Evolutionary conservation across 2,113 vertebrate species (phyloP), one percentile per base, ranked within the genome.

Genomic region (Romanogobio albipinnatus): DNA sequence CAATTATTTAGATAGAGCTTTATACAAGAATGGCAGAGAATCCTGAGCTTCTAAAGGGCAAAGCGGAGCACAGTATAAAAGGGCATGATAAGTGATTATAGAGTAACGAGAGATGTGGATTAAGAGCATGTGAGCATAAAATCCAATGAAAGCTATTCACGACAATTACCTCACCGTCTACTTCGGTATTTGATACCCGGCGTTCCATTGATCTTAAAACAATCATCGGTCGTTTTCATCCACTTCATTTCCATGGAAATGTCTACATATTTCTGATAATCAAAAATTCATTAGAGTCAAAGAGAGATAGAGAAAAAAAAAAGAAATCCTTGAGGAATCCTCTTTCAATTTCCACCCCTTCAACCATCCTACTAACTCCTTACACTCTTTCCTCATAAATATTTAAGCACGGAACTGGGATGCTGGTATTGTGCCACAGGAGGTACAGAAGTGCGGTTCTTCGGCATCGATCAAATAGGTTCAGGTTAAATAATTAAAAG

Each of bases 401-500:
- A 90, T 88, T 90, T 87, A 84, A 86, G 68, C 56, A 47, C 59
- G 68, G 73, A 86, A 87, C 78, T 76, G 29, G 82, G 86, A 88
- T 68, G 82, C 62, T 84, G 77, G 73, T 84, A 80, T 88, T 82
- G 82, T 86, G 84, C 84, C 87, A 87, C 84, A 77, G 87, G 84
- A 87, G 88, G 84, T 85, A 85, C 78, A 82, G 76, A 59, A 84
- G 74, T 45, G 36, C 53, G 66, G 73, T 85, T 87, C 84, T 81
- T 82, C 17, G 17, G 77, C 89, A 90, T 90, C 86, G 78, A 88
- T 90, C 89, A 90, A 88, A 86, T 86, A 88, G 73, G 81, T 87
- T 71, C 73, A 73, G 53, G 84, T 83, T 90, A 87, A 90, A 90
- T 90, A 88, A 90, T 90, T 90, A 86, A 85, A 85, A 86, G 59